Evolutionary conservation across 2,797 vertebrate genomes (phyloP), one percentile per base, ranked within the genome.

Genomic region (Tachyglossus aculeatus): DNA sequence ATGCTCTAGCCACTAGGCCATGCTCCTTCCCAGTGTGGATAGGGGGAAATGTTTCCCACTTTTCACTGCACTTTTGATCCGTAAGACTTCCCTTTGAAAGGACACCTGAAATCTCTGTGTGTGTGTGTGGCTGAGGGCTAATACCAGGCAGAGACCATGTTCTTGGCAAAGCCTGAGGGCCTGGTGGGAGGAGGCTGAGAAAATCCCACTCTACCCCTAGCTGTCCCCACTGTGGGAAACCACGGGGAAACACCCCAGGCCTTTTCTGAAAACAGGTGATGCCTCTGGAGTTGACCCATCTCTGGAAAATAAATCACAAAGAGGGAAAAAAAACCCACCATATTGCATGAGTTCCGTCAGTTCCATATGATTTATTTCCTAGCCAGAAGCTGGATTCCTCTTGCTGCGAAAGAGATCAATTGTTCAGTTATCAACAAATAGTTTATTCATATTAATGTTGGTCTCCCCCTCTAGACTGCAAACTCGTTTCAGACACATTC

Each of bases 261-360:
- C 61, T 31, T 54, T 40, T 63, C 33, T 43, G 48, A 37, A 81
- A 81, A 56, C 33, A 63, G 61, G 71, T 63, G 66, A 66, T 50
- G 77, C 51, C 44, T 43, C 41, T 47, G 21, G 40, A 39, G 21
- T 19, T 13, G 71, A 75, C 33, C 65, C 48, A 56, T 75, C 48
- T 55, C 53, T 60, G 67, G 70, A 65, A 81, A 77, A 77, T 56
- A 71, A 72, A 73, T 66, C 45, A 36, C 24, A 57, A 5, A 41
- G 14, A 47, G 11, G 12, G 16, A 14, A 5, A 31, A 37, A 36
- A 11, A 60, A 65, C 7, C 43, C 37, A 65, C 47, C 5, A 37
- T 8, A 29, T 21, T 61, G 29, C 21, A 50, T 40, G 40, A 7
- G 67, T 54, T 72, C 43, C 52, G 29, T 45, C 7, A 27, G 27